Evolutionary conservation across 37 sponge, comb jelly and placozoan species (phyloP).

Genomic region (Theonella swinhoei): DNA sequence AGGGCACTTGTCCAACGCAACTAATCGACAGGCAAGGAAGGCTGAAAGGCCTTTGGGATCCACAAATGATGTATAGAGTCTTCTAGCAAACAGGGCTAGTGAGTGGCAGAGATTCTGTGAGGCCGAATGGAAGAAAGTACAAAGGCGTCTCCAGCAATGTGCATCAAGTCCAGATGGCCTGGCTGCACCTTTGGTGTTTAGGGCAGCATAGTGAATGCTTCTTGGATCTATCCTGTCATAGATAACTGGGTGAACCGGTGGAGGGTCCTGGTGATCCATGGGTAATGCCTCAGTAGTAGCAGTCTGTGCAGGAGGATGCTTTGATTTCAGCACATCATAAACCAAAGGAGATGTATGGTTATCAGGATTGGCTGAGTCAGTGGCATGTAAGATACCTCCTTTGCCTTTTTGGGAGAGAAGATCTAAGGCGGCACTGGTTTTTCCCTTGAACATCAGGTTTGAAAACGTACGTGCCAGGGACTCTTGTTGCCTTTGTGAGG

Average conservation of each 20-base stretch:
- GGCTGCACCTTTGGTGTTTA: conserved; percentile 32
- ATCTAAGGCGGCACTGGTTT: conserved; percentile 22
- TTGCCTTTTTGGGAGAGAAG: conserved; percentile 5
- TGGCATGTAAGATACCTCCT: conserved; percentile 9
- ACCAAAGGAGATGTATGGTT: background rate
- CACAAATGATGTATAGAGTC: conserved; percentile 34
- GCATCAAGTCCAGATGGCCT: conserved; percentile 46
- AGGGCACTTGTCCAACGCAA: conserved; percentile 42
- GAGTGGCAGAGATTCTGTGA: conserved; percentile 27
- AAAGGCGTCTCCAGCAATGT: background rate
- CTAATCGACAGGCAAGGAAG: conserved; percentile 38
- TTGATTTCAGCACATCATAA: background rate
- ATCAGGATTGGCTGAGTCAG: conserved; percentile 11
- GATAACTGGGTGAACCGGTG: conserved; percentile 21
- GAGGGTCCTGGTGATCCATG: background rate
- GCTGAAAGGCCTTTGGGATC: conserved; percentile 40
- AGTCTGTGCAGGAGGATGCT: conserved; percentile 10
- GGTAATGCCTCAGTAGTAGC: background rate
- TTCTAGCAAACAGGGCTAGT: conserved; percentile 27
- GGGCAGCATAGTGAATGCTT: background rate
- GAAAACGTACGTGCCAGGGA: background rate
- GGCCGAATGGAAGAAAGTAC: conserved; percentile 20
- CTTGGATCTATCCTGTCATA: background rate
- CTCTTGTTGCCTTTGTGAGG: no score
- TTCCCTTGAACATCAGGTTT: conserved; percentile 30